A percentile compares a stretch with the other conserved stretches of the same genome.
These are phyloP conservation scores for Drosophila mercatorum DNA, from an alignment of 2,888 invertebrate genomes.

Conservation along the genomic window DNA sequence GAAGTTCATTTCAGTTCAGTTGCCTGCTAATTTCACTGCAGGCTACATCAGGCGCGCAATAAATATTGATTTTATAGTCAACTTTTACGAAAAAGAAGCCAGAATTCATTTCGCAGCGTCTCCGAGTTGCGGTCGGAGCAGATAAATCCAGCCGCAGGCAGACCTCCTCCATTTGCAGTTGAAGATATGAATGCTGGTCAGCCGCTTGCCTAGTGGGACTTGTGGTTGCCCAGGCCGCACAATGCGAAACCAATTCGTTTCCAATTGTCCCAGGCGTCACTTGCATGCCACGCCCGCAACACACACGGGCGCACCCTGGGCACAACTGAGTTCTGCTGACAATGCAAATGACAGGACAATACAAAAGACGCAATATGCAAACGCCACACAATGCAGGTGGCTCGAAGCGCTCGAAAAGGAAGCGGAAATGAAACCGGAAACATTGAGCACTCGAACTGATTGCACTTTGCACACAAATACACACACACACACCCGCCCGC, in stretches of 20 bases:
- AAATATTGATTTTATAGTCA: constrained; percentile 69
- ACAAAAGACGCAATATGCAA: constrained; percentile 50
- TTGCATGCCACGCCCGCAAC: constrained; percentile 20
- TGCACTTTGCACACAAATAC: constrained; percentile 47
- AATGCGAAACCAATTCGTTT: constrained; percentile 73
- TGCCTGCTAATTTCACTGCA: constrained; percentile 63
- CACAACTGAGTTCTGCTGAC: constrained; percentile 60
- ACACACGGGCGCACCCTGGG: neutral
- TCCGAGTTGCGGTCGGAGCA: constrained; percentile 9
- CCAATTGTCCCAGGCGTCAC: constrained; percentile 53
- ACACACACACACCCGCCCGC: neutral
- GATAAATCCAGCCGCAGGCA: constrained; percentile 25
- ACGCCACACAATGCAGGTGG: constrained; percentile 41
- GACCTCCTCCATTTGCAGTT: constrained; percentile 16
- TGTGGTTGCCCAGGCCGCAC: constrained; percentile 49
- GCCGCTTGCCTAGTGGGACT: constrained; percentile 45
- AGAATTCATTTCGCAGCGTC: neutral
- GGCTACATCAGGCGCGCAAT: constrained; percentile 40
- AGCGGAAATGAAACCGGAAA: constrained; percentile 51
- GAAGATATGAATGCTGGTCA: constrained; percentile 37
- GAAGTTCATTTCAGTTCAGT: constrained; percentile 49
- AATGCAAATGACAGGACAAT: constrained; percentile 58
- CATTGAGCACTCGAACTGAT: constrained; percentile 69
- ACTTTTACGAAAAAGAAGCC: constrained; percentile 12
- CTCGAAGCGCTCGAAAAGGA: constrained; percentile 17